These are phyloP conservation scores for Lasioglossum figueresi DNA, from an alignment of 2,888 invertebrate genomes.

Conservation along the genomic window DNA sequence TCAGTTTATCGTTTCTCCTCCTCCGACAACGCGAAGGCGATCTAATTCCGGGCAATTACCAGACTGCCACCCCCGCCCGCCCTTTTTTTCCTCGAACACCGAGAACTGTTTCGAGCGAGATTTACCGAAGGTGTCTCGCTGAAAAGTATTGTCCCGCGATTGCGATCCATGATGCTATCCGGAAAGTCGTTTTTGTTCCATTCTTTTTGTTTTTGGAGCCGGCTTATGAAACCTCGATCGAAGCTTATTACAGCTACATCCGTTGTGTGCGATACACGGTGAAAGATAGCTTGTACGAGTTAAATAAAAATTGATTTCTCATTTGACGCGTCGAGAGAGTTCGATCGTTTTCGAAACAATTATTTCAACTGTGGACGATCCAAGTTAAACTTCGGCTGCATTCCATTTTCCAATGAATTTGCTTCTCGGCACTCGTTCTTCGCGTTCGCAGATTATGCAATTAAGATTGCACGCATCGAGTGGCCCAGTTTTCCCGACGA, in stretches of 20 bases:
- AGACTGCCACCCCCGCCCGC: constrained; percentile 15
- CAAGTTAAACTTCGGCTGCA: background rate
- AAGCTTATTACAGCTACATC: background rate
- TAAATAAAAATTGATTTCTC: background rate
- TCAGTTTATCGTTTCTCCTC: background rate
- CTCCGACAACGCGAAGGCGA: constrained; percentile 48
- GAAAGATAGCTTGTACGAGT: background rate
- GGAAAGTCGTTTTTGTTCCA: background rate
- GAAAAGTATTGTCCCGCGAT: constrained; percentile 33
- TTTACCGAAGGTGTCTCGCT: constrained; percentile 54
- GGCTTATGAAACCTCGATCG: background rate
- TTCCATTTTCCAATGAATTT: background rate
- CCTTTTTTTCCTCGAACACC: constrained; percentile 21
- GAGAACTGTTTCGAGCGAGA: constrained; percentile 57
- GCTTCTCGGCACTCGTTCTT: background rate
- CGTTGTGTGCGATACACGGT: background rate
- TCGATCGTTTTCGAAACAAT: background rate
- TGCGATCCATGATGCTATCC: background rate
- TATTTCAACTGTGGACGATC: background rate
- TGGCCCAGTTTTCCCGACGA: background rate
- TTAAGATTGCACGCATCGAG: constrained; percentile 25
- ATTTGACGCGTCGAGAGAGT: background rate
- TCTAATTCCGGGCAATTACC: constrained; percentile 65
- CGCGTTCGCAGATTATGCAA: constrained; percentile 4
- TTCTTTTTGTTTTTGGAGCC: background rate